These are phyloP conservation scores for Gadopsis bispinosus DNA, from an alignment of 2,797 vertebrate species.

Conservation along the genomic window DNA sequence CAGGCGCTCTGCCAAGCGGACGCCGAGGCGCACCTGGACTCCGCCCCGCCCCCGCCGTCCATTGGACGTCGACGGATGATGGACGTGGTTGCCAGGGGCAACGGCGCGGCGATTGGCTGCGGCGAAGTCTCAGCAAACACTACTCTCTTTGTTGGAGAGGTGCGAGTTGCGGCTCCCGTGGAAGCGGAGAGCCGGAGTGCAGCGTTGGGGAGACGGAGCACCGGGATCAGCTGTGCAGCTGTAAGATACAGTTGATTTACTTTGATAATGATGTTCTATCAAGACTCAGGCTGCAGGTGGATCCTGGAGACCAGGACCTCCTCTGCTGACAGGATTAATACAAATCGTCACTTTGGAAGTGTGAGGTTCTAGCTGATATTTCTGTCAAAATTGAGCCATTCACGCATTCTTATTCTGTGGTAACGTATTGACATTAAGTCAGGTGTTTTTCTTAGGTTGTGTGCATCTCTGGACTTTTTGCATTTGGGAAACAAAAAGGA, in stretches of 20 bases:
- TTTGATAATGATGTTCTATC: conserved; percentile 66
- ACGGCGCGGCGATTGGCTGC: conserved; percentile 87
- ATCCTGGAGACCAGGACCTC: conserved; percentile 26
- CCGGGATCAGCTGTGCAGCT: conserved; percentile 76
- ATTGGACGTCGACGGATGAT: conserved; percentile 90
- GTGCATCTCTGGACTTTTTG: too few relatives aligned
- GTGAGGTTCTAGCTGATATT: too few relatives aligned
- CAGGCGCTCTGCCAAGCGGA: conserved; percentile 89
- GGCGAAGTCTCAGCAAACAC: conserved; percentile 79
- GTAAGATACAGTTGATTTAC: conserved; percentile 80
- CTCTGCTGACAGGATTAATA: conserved; percentile 13
- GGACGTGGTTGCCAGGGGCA: conserved; percentile 90
- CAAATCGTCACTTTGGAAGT: too few relatives aligned
- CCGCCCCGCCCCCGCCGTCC: conserved; percentile 84
- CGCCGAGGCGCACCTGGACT: conserved; percentile 89
- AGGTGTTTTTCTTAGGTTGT: too few relatives aligned
- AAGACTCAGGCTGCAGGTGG: conserved; percentile 53
- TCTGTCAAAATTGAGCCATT: too few relatives aligned
- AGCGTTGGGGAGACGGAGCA: conserved; percentile 81
- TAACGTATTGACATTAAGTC: too few relatives aligned
- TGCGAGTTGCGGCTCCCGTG: conserved; percentile 80
- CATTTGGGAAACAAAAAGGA: too few relatives aligned
- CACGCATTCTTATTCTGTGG: too few relatives aligned
- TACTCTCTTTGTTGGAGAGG: conserved; percentile 80
- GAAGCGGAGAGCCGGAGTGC: conserved; percentile 82